These are phyloP conservation scores for Crocuta crocuta DNA, from an alignment of 2,113 vertebrate species.

Conservation along the genomic window DNA sequence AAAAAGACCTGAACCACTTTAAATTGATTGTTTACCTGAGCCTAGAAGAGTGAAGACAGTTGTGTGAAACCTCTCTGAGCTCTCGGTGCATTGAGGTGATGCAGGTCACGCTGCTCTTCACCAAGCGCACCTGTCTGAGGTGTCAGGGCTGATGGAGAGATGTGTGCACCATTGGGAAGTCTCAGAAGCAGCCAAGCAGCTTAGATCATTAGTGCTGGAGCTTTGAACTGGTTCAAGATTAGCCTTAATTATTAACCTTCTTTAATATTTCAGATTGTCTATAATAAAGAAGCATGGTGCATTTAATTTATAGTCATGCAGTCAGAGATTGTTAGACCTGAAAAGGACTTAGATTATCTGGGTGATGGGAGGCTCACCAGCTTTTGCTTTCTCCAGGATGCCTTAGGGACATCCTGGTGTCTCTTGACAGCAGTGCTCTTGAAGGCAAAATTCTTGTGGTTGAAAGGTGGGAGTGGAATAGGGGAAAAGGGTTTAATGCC, in stretches of 20 bases:
- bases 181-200: not conserved
- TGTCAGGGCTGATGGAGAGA: not conserved
- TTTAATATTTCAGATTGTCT: conserved; percentile 71
- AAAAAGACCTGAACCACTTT: not conserved
- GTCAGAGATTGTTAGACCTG: conserved; percentile 19
- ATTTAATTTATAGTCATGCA: conserved; percentile 40
- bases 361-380: not conserved
- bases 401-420: not conserved
- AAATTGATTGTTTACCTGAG: conserved; percentile 4
- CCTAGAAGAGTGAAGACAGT: not conserved
- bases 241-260: conserved; percentile 73
- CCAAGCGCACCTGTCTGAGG: not conserved
- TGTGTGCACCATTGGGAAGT: not conserved
- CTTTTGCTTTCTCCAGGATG: not conserved
- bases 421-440: not conserved
- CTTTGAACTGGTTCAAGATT: conserved; percentile 49
- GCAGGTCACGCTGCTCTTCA: not conserved
- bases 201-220: conserved; percentile 4
- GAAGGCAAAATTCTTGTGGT: not conserved
- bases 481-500: too few relatives aligned
- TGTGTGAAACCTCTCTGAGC: not conserved
- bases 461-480: not conserved
- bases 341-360: conserved; percentile 1
- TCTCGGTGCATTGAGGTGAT: not conserved
- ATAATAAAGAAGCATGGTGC: conserved; percentile 35